Conservation (phyloP, 1,140 invertebrate genomes). For the Carposina sasakii region DNA sequence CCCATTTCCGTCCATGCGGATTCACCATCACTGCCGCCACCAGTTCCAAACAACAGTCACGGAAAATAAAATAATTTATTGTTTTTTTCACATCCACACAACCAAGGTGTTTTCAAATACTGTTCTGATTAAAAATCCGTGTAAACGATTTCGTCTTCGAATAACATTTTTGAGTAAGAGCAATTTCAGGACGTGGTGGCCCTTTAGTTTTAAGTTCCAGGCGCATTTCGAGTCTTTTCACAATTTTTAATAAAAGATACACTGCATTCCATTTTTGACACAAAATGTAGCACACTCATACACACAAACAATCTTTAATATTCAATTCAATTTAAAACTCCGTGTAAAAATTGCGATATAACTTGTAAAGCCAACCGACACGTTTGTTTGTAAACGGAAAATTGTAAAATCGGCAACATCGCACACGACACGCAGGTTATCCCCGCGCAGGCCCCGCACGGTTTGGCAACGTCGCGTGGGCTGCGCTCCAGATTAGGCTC, state of each 20-base stretch:
- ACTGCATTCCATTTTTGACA: slow-evolving; percentile 5
- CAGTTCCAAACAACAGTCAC: slow-evolving; percentile 10
- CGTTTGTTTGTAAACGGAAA: too few species aligned
- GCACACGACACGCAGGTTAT: too few species aligned
- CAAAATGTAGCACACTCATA: too few species aligned
- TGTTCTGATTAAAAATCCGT: slow-evolving; percentile 11
- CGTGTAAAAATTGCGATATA: too few species aligned
- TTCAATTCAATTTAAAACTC: too few species aligned
- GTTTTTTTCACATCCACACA: slow-evolving; percentile 16
- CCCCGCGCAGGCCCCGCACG: too few species aligned
- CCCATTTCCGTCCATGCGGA: slow-evolving; percentile 14
- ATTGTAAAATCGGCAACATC: too few species aligned
- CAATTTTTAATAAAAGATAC: slow-evolving; percentile 1
- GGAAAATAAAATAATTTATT: slow-evolving; percentile 20
- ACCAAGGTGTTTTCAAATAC: slow-evolving; percentile 14
- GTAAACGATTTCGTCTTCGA: slow-evolving; percentile 8
- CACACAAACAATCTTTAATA: too few species aligned
- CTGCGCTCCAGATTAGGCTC: too few species aligned
- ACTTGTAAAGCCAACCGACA: too few species aligned
- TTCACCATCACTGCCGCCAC: slow-evolving; percentile 12
- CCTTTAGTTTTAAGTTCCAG: slow-evolving; percentile 8
- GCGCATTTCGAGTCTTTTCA: slow-evolving; percentile 7
- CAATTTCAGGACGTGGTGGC: slow-evolving; percentile 10
- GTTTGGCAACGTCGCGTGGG: too few species aligned
- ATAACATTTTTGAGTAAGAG: slow-evolving; percentile 6